Conservation (phyloP, 2,888 invertebrate species). For the Hirtodrosophila trivittata region DNA sequence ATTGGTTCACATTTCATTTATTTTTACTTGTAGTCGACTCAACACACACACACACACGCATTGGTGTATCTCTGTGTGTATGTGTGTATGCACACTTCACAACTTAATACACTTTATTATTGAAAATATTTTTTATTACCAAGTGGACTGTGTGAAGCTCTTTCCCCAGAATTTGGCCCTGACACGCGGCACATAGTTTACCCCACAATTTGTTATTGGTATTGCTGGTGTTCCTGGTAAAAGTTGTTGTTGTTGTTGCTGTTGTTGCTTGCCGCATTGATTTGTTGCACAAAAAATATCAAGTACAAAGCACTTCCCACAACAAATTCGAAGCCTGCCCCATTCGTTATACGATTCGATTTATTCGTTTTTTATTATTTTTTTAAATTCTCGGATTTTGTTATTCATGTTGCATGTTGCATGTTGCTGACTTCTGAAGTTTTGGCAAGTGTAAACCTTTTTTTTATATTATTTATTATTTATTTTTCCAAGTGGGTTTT, state of each 20-base stretch:
- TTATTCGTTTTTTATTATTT: conserved; percentile 40
- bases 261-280: conserved; percentile 59
- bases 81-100: conserved; percentile 66
- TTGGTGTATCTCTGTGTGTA: conserved; percentile 8
- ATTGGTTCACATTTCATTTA: conserved; percentile 79
- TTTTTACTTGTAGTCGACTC: conserved; percentile 66
- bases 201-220: conserved; percentile 31
- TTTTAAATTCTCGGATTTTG: conserved; percentile 56
- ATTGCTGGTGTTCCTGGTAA: conserved; percentile 10
- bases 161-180: conserved; percentile 74
- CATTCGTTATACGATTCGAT: conserved; percentile 26
- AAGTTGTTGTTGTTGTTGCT: conserved; percentile 27
- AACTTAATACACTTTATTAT: conserved; percentile 80
- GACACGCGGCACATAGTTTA: conserved; percentile 64
- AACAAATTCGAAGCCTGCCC: conserved; percentile 24
- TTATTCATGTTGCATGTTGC: conserved; percentile 80
- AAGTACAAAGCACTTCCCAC: conserved; percentile 49
- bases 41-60: conserved; percentile 2
- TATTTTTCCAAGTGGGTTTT: conserved; percentile 8
- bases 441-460: conserved; percentile 67
- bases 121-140: conserved; percentile 80
- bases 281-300: conserved; percentile 70
- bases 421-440: conserved; percentile 78
- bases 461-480: conserved; percentile 37
- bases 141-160: conserved; percentile 59